Conservation (phyloP, 2,113 vertebrate species). For the Odocoileus virginianus region DNA sequence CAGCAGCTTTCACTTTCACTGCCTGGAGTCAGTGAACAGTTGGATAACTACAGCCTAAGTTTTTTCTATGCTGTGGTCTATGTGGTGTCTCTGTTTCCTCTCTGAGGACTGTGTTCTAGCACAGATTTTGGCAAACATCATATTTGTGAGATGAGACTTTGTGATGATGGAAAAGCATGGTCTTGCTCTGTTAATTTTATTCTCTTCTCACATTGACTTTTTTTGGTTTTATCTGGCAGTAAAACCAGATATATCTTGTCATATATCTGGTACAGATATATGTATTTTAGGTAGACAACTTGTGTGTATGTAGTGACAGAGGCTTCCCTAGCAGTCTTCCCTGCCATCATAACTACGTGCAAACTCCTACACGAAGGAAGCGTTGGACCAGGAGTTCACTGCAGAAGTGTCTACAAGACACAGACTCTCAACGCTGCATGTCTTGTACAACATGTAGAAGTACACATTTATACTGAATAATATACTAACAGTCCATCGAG, state of each 20-base stretch:
- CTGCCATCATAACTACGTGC: neutral
- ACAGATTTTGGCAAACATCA: neutral
- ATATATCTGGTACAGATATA: fast-evolving
- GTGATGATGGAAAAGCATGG: neutral
- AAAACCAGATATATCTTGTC: neutral
- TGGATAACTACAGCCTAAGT: neutral
- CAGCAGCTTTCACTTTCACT: too few species aligned
- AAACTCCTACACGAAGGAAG: neutral
- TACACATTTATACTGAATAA: neutral
- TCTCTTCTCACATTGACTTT: neutral
- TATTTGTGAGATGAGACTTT: neutral
- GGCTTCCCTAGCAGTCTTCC: neutral
- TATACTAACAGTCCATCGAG: neutral
- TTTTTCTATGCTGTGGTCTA: neutral
- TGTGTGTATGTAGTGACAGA: neutral
- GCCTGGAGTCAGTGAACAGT: neutral
- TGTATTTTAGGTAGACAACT: neutral
- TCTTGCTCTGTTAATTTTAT: neutral
- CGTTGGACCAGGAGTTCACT: neutral
- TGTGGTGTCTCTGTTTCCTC: neutral
- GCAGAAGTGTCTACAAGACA: neutral
- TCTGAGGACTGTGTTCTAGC: neutral
- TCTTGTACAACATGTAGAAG: neutral
- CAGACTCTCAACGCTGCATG: neutral
- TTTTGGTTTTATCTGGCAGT: neutral